Conservation (phyloP, 2,888 invertebrate genomes). For the Lordiphosa fenestrarum region DNA sequence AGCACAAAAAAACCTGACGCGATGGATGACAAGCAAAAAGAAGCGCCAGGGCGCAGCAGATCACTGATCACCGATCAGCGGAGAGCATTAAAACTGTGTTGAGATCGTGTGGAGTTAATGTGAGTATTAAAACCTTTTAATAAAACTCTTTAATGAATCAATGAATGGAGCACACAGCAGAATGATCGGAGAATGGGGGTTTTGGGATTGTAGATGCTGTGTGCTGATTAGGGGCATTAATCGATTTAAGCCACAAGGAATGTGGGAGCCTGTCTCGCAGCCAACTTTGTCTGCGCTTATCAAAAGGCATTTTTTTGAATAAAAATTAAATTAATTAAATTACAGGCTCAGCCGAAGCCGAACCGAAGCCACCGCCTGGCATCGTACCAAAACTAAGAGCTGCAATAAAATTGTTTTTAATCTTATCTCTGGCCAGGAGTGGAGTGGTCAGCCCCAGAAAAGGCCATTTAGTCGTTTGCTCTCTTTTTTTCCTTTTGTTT, state of each 20-base stretch:
- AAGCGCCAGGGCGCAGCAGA: conserved; percentile 59
- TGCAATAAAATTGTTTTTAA: conserved; percentile 78
- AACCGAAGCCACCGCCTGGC: conserved; percentile 19
- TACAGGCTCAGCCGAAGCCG: conserved; percentile 57
- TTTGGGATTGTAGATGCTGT: conserved; percentile 67
- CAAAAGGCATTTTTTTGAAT: conserved; percentile 71
- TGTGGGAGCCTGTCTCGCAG: conserved; percentile 56
- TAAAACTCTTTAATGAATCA: conserved; percentile 70
- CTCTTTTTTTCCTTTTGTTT: conserved; percentile 30
- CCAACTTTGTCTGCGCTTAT: conserved; percentile 62
- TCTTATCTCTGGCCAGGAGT: conserved; percentile 70
- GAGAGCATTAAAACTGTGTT: conserved; percentile 21
- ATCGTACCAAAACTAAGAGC: conserved; percentile 67
- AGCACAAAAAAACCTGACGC: conserved; percentile 76
- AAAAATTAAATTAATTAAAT: conserved; percentile 79
- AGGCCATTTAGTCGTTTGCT: conserved; percentile 61
- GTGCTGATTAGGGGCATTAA: conserved; percentile 77
- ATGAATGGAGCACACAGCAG: conserved; percentile 17
- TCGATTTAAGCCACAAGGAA: conserved; percentile 78
- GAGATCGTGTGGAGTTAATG: conserved; percentile 79
- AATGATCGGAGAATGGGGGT: conserved; percentile 14
- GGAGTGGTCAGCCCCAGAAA: conserved; percentile 51
- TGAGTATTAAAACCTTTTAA: conserved; percentile 79
- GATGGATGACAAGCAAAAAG: conserved; percentile 76
- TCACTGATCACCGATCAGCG: conserved; percentile 42